Evolutionary conservation across 2,797 vertebrate species (phyloP).

Genomic region (Argentina silus): DNA sequence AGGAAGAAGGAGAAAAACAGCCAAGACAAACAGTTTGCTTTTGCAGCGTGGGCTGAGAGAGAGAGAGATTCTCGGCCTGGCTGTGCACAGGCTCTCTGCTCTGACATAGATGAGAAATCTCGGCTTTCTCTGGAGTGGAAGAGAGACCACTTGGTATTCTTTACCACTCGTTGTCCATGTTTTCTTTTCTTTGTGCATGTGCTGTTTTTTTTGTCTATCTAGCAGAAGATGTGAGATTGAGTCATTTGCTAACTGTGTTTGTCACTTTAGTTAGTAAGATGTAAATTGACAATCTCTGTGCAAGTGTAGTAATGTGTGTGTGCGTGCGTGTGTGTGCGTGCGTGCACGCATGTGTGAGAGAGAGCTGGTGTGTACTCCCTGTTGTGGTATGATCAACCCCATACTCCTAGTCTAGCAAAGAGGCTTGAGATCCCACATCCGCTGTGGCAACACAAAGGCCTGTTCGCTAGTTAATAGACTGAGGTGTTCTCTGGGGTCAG

Average conservation of each 20-base stretch:
- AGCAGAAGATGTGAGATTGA: background rate
- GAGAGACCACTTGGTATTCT: conserved; percentile 26
- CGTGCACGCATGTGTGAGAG: background rate
- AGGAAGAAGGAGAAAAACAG: conserved; percentile 52
- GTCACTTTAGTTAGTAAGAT: background rate
- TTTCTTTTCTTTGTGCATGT: conserved; percentile 16
- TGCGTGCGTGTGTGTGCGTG: background rate
- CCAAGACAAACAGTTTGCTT: conserved; percentile 75
- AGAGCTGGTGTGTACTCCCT: background rate
- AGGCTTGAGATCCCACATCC: conserved; percentile 1
- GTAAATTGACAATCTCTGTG: too few species aligned
- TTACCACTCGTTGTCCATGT: conserved; percentile 16
- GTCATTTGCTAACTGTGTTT: background rate
- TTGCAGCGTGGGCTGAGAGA: conserved; percentile 64
- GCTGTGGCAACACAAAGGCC: background rate
- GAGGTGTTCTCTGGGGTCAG: background rate
- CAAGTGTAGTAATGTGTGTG: background rate
- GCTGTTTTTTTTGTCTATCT: background rate
- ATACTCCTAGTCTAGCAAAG: background rate
- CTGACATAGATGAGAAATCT: conserved; percentile 18
- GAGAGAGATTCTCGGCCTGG: conserved; percentile 52
- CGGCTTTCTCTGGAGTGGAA: conserved; percentile 32
- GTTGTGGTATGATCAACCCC: background rate
- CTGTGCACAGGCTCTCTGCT: too few species aligned
- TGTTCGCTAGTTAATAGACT: background rate